Evolutionary conservation across 2,888 invertebrate species (phyloP), one percentile per base, ranked within the genome.

Genomic region (Prenolepis imparis): DNA sequence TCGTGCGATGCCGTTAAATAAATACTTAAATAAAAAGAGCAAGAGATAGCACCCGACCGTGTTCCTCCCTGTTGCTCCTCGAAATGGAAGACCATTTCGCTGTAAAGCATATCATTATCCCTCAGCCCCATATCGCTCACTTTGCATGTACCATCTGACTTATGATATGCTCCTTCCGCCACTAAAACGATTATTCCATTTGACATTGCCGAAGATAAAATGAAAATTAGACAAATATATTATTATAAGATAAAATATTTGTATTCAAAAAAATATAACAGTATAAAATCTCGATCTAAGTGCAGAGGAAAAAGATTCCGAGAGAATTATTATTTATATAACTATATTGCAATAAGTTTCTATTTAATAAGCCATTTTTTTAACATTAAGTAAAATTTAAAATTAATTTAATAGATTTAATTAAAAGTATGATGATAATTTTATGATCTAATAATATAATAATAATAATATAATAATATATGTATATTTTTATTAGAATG

Each of bases 11-110:
- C 82, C 86, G 89, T 92, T 92, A 91, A 91, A 92, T 92, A 92
- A 92, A 91, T 92, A 90, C 88, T 87, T 88, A 87, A 92, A 89
- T 85, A 87, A 88, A 89, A 86, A 83, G 81, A 84, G 70, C 68
- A 74, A 83, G 61, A 32, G 41, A 1, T 11, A 32, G 12, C 24
- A 21, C 39, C 67, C n/a, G 41, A n/a, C 41, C 64, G 67, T 59
- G 70, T 80, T 18, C 18, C 39, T 75, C 52, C 18, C 64, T 59
- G 81, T 73, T 84, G 66, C 55, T 66, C 32, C 21, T n/a, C 48
- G 41, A 15, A 57, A 18, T 28, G 36, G n/a, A 68, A 32, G 48
- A 44, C 74, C 63, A 72, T 87, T 88, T 83, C 73, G 70, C 70
- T 52, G 55, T 59, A 48, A 63, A 77, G 44, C 78, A 64, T 82